Conservation (phyloP, 2,888 invertebrate species). For the Ophraella communa region DNA sequence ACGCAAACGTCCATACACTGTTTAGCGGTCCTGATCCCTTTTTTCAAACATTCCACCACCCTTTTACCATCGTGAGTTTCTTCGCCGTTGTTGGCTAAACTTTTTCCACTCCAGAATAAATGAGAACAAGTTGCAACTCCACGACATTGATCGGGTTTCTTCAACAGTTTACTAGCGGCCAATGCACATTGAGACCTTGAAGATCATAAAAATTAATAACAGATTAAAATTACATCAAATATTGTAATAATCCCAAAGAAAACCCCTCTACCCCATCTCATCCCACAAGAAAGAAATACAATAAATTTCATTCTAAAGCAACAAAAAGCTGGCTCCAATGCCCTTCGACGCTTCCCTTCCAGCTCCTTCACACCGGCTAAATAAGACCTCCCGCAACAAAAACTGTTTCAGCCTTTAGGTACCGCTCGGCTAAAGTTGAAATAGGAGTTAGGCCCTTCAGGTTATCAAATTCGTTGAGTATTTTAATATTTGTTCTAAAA, state of each 20-base stretch:
- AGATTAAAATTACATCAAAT: neutral
- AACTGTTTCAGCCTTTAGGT: no score
- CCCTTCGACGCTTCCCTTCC: no score
- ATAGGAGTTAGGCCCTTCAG: no score
- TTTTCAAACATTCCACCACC: slow-evolving; percentile 94
- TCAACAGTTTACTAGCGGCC: slow-evolving; percentile 89
- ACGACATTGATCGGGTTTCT: slow-evolving; percentile 98
- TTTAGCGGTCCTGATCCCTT: slow-evolving; percentile 94
- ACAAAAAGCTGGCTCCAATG: no score
- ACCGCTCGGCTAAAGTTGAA: no score
- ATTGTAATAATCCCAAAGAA: neutral
- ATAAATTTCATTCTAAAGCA: no score
- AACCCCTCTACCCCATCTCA: no score
- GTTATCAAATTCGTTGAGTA: no score
- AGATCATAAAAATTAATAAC: neutral
- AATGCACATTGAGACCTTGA: slow-evolving; percentile 90
- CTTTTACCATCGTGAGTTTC: slow-evolving; percentile 89
- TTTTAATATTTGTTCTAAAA: no score
- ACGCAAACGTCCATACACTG: slow-evolving; percentile 98
- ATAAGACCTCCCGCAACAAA: no score
- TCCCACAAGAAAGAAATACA: no score
- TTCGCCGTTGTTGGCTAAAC: slow-evolving; percentile 55
- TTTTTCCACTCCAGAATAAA: slow-evolving; percentile 94
- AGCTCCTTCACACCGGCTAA: no score
- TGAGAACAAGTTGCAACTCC: slow-evolving; percentile 94